Percentiles rank a stretch among this genome's conserved stretches.
Evolutionary conservation across 1,140 invertebrate species (phyloP).

Genomic region (Fopius arisanus): DNA sequence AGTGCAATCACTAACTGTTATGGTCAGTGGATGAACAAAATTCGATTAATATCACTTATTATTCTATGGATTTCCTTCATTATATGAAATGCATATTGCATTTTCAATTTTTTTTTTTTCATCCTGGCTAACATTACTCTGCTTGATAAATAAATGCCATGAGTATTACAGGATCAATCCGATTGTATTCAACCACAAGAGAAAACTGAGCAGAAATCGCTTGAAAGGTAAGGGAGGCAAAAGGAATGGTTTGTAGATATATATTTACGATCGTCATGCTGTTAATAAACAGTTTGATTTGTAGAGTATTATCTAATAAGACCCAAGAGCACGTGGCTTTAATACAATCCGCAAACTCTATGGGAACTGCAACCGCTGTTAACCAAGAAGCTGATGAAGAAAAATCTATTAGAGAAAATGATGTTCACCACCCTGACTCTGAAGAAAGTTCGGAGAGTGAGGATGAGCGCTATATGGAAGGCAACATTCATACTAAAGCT

Average conservation of each 20-base stretch:
- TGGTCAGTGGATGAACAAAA: neutral
- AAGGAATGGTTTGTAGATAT: too few relatives aligned
- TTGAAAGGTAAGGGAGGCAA: too few relatives aligned
- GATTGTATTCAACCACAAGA: neutral
- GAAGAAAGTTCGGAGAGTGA: slow-evolving; percentile 73
- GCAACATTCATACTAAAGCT: slow-evolving; percentile 77
- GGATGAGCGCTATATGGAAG: slow-evolving; percentile 78
- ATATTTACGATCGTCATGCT: too few relatives aligned
- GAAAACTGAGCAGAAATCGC: too few relatives aligned
- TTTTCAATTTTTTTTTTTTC: too few relatives aligned
- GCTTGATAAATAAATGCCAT: too few relatives aligned
- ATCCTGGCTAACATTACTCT: too few relatives aligned
- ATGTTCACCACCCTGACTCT: slow-evolving; percentile 36
- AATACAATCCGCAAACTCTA: neutral
- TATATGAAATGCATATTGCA: too few relatives aligned
- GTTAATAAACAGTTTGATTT: too few relatives aligned
- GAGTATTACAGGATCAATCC: neutral
- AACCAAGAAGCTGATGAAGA: neutral
- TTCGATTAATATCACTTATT: neutral
- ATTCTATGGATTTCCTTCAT: too few relatives aligned
- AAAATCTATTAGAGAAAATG: neutral
- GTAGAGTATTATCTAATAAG: neutral
- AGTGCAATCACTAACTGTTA: neutral
- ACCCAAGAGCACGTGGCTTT: too few relatives aligned
- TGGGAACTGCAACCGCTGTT: too few relatives aligned